Evolutionary conservation across 2,797 vertebrate species (phyloP), one percentile per base, ranked within the genome.

Genomic region (Spinus olivaceus): DNA sequence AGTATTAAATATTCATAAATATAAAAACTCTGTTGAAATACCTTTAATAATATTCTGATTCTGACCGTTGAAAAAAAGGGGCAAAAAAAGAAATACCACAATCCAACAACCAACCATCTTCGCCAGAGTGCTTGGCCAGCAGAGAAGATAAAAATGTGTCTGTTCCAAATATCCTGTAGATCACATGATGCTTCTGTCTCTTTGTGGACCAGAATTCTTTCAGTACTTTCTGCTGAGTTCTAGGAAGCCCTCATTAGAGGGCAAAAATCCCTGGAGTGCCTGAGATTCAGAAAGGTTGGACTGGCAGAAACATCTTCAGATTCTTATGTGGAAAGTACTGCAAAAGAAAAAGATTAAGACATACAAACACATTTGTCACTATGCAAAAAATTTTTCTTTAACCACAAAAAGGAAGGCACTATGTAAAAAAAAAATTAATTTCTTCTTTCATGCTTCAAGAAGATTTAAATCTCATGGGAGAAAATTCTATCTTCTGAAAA

Each of bases 311-410:
- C 24, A 57, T 86, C 90, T 95, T 99, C 97, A 99, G 98, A 99
- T 99, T 96, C 99, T 98, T 98, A 99, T 99, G 96, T 99, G 99
- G 94, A 99, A 99, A 82, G 99, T 99, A 97, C 99, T 99, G 95
- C 19, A 97, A 95, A 56, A 71, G 42, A 96, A 64, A 54, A 56
- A 87, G 1, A 70, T 44, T 9, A 27, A 71, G 60, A 71, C 32
- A 54, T 11, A 42, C 2, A 47, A 86, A 66, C 7, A 63, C 10
- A n/a, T 35, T 23, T 69, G 27, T 81, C 50, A 63, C 28, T 41
- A 32, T 4, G 49, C 15, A 73, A 17, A 70, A 42, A 2, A 0
- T 5, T 35, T 24, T 76, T 37, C 51, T 66, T 25, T 3, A 37
- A 70, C 32, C 24, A 59, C 51, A 70, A n/a, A 72, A 65, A 53